Evolutionary conservation across 2,113 vertebrate genomes (phyloP), one percentile per base, ranked within the genome.

Genomic region (Tringa solitaria): DNA sequence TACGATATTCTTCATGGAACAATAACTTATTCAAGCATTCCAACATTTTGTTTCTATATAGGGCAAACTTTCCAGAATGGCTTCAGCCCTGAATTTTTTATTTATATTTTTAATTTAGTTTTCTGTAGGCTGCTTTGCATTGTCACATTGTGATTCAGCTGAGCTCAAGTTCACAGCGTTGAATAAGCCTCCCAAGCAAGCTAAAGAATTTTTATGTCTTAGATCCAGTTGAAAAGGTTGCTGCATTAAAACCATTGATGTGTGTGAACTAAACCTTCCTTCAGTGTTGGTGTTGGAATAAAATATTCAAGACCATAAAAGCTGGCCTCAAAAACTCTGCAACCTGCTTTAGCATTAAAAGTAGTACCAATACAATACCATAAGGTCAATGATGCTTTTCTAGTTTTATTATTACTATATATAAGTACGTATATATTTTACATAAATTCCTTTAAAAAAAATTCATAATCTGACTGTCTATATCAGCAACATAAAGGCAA

Each of bases 141-240:
- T 94, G 94, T 73, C 91, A 78, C 56, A 72, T 50, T 89, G 83
- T 92, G 94, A 93, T 74, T 97, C 97, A 90, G 80, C 88, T 95
- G 85, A 96, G 96, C 85, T 95, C 64, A 95, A 82, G 90, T 75
- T 96, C 91, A 70, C 73, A 65, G 50, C 69, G 45, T 68, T 92
- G 74, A 96, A 97, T 95, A 88, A 96, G 83, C 85, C 87, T 97
- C 65, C 74, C 76, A 97, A 95, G 77, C 64, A 98, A 77, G 74
- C 76, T 94, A 94, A 96, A 96, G 73, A 97, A 96, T 93, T 97
- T 93, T 95, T 91, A 64, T 80, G 72, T 96, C 94, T 97, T 97
- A 94, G 97, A 90, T 91, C 74, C 96, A 96, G 87, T 86, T 96
- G 92, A 92, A 98, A 97, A 97, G 78, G 76, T 92, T 96, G 70